phyloP scores from a whole-genome alignment of 2,797 vertebrate genomes.

The Peromyscus attwateri region DNA sequence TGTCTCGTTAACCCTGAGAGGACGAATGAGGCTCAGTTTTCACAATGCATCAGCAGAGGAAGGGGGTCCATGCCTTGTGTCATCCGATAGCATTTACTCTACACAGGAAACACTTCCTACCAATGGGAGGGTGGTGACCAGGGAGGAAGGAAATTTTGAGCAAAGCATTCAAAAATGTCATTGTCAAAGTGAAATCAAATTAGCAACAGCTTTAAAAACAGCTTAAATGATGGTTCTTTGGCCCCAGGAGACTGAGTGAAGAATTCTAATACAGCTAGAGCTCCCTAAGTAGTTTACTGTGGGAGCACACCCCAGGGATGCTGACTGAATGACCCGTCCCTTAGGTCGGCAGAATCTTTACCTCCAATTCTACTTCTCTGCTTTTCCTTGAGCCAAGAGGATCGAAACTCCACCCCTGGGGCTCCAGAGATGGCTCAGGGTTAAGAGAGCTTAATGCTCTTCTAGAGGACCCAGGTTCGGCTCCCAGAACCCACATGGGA shows the following conservation, averaged over 20 bases:
- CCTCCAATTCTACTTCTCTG: neutral
- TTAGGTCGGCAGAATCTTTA: neutral
- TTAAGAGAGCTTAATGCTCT: neutral
- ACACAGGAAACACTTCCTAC: conserved; percentile 46
- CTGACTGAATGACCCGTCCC: conserved; percentile 5
- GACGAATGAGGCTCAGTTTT: conserved; percentile 38
- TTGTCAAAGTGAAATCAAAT: accelerated
- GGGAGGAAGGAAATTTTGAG: neutral
- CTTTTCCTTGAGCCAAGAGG: neutral
- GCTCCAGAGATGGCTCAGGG: neutral
- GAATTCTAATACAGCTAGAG: neutral
- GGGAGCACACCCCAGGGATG: neutral
- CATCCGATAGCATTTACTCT: conserved; percentile 2
- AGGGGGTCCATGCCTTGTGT: neutral
- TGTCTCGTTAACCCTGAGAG: conserved; percentile 9
- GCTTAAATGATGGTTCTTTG: neutral
- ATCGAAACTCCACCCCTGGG: neutral
- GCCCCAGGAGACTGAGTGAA: neutral
- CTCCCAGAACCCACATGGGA: neutral
- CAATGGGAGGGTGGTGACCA: accelerated
- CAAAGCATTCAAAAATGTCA: neutral
- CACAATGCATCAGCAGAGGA: neutral
- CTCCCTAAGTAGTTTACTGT: neutral
- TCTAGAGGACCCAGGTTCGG: neutral
- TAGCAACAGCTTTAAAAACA: accelerated